A percentile compares a stretch with the other conserved stretches of the same genome.
These are phyloP conservation scores for Diceros bicornis DNA, from an alignment of 2,797 vertebrate species.

Conservation along the genomic window DNA sequence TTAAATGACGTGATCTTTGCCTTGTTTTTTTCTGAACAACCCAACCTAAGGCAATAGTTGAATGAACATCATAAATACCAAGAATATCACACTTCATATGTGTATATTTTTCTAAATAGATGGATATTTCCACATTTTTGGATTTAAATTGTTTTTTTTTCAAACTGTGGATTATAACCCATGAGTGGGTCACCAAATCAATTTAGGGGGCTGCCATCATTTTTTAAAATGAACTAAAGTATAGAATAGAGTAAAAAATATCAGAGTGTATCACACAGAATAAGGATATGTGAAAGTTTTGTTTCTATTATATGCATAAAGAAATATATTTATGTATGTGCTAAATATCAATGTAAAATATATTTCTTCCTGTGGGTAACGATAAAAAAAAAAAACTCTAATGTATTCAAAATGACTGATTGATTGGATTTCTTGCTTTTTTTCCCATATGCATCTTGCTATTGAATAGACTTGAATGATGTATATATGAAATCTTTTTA, in stretches of 20 bases:
- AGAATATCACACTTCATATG: background rate
- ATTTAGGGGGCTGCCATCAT: background rate
- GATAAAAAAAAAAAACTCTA: background rate
- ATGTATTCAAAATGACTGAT: background rate
- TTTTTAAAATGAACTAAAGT: background rate
- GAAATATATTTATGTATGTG: background rate
- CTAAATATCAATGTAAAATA: background rate
- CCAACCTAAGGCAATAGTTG: background rate
- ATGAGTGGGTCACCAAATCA: background rate
- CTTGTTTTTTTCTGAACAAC: background rate
- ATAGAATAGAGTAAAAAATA: background rate
- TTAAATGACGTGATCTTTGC: background rate
- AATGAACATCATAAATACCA: background rate
- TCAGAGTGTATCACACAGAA: background rate
- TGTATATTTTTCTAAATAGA: background rate
- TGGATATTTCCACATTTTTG: background rate
- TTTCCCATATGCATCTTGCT: background rate
- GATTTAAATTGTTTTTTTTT: background rate
- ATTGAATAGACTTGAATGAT: background rate
- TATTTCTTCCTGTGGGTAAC: background rate
- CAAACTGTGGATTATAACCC: background rate
- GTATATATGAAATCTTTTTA: background rate
- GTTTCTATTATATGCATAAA: background rate
- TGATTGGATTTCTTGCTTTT: background rate
- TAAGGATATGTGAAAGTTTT: background rate